Evolutionary conservation across 2,113 vertebrate genomes (phyloP).

Genomic region (Eublepharis macularius): DNA sequence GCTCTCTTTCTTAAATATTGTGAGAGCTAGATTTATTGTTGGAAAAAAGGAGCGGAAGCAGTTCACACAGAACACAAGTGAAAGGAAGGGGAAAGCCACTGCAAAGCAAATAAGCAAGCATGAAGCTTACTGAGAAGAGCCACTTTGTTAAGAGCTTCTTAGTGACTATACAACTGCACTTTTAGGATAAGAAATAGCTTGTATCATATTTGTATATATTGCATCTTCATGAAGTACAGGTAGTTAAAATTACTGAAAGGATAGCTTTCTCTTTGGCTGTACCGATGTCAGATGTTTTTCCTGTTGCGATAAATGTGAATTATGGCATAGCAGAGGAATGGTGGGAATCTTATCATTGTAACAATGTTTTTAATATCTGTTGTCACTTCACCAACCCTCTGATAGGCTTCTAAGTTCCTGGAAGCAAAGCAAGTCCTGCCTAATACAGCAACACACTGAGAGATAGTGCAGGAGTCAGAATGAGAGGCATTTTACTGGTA

Average conservation of each 20-base stretch:
- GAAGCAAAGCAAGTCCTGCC: neutral
- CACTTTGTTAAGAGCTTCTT: fast-evolving
- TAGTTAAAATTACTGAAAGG: neutral
- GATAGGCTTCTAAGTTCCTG: neutral
- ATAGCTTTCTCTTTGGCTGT: slow-evolving; percentile 17
- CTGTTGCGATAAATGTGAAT: neutral
- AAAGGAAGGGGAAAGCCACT: slow-evolving; percentile 32
- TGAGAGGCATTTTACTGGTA: neutral
- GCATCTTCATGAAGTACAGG: neutral
- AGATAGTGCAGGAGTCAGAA: neutral
- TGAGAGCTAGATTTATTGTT: neutral
- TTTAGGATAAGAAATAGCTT: neutral
- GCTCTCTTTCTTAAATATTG: neutral
- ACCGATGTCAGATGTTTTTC: slow-evolving; percentile 21
- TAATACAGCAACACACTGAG: slow-evolving; percentile 5
- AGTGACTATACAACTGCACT: neutral
- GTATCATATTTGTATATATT: neutral
- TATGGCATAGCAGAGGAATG: slow-evolving; percentile 12
- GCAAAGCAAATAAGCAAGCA: neutral
- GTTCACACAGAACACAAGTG: neutral
- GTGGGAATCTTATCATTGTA: neutral
- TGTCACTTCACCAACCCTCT: slow-evolving; percentile 10
- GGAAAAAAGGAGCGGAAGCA: neutral
- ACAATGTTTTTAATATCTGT: neutral
- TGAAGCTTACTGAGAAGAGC: slow-evolving; percentile 36